phyloP scores from a whole-genome alignment of 2,888 invertebrate species.

The Drosophila mettleri region DNA sequence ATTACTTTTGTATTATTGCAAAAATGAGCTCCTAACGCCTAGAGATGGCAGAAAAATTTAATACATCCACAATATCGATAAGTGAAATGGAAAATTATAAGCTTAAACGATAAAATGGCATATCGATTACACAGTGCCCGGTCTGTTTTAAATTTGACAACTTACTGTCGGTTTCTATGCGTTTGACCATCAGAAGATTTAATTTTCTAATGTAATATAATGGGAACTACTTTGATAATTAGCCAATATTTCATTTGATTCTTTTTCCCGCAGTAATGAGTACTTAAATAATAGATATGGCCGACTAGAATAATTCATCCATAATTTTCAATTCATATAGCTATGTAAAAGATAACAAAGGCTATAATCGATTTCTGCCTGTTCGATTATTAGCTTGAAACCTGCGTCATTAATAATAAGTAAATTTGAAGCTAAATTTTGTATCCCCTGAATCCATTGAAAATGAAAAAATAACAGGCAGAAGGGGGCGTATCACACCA shows the following conservation, averaged over 20 bases:
- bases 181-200: no score
- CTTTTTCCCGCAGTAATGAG: background rate
- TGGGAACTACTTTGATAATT: background rate
- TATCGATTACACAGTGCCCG: background rate
- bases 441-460: no score
- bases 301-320: no score
- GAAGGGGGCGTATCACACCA: no score
- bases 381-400: no score
- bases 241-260: background rate
- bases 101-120: slow-evolving; percentile 3
- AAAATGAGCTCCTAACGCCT: slow-evolving; percentile 43
- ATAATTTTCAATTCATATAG: no score
- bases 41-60: slow-evolving; percentile 38
- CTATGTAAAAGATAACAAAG: no score
- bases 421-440: no score
- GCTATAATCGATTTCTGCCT: no score
- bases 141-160: background rate
- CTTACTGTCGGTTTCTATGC: background rate
- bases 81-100: background rate
- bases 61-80: slow-evolving; percentile 34
- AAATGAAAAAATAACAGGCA: no score
- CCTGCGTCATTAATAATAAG: no score
- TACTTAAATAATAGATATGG: background rate
- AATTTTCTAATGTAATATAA: background rate
- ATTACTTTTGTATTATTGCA: slow-evolving; percentile 37